Percentiles rank a stretch among this genome's conserved stretches.
These are phyloP conservation scores for Drosophila niveifrons DNA, from an alignment of 2,888 invertebrate species.

Conservation along the genomic window DNA sequence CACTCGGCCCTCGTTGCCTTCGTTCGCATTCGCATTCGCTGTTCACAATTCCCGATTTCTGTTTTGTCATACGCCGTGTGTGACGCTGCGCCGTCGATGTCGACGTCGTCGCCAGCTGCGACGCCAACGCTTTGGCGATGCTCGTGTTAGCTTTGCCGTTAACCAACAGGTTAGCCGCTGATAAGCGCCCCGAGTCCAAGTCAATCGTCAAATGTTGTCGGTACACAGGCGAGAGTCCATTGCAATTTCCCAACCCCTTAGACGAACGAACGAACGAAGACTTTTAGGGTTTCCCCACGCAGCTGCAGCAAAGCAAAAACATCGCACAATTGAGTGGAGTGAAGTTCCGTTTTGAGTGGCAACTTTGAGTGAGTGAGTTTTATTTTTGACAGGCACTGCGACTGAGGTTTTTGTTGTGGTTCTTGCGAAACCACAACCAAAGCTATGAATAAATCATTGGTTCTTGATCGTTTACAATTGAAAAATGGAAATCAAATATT, in stretches of 20 bases:
- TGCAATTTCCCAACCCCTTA: constrained; percentile 20
- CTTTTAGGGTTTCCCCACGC: constrained; percentile 19
- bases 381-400: background rate
- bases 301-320: constrained; percentile 40
- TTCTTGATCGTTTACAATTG: background rate
- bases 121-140: constrained; percentile 4
- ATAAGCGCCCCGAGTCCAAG: constrained; percentile 67
- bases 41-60: constrained; percentile 25
- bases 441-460: background rate
- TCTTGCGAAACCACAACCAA: background rate
- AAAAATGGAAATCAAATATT: too few species aligned
- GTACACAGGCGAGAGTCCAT: constrained; percentile 38
- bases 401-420: constrained; percentile 6
- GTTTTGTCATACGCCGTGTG: constrained; percentile 56
- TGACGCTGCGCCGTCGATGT: constrained; percentile 8
- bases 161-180: constrained; percentile 78
- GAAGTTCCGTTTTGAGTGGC: background rate
- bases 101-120: constrained; percentile 3
- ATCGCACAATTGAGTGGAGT: constrained; percentile 51
- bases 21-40: constrained; percentile 12
- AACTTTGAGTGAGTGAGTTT: constrained; percentile 44
- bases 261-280: constrained; percentile 26
- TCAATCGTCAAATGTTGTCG: constrained; percentile 31
- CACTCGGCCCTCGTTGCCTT: constrained; percentile 31
- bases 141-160: constrained; percentile 23